phyloP scores from a whole-genome alignment of 2,113 vertebrate species.

The Balaeniceps rex region DNA sequence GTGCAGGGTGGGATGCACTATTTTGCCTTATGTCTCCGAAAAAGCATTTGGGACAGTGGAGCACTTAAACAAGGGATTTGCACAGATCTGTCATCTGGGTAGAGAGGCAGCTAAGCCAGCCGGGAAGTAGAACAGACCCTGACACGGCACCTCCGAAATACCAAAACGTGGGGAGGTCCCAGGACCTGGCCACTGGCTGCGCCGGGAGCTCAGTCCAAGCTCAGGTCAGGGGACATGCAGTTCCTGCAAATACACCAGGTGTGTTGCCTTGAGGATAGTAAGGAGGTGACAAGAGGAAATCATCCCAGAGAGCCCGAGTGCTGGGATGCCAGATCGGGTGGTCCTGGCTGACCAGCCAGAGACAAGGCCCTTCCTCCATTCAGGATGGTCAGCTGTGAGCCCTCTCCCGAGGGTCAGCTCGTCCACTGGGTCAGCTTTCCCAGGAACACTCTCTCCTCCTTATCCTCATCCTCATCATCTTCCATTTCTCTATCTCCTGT shows the following conservation, averaged over 20 bases:
- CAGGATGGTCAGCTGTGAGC: not conserved
- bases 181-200: not conserved
- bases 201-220: not conserved
- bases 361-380: not conserved
- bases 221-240: not conserved
- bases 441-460: not conserved
- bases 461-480: too few species aligned
- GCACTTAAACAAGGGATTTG: not conserved
- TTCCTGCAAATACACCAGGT: not conserved
- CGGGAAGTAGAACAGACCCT: not conserved
- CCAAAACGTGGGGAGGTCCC: fast-evolving
- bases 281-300: not conserved
- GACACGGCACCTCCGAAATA: fast-evolving
- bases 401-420: not conserved
- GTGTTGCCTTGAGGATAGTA: not conserved
- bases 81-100: not conserved
- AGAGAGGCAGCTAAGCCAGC: not conserved
- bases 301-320: fast-evolving
- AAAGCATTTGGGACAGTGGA: not conserved
- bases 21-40: not conserved
- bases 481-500: not conserved
- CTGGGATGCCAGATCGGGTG: not conserved
- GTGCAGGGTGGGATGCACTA: not conserved
- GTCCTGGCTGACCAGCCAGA: not conserved
- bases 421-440: not conserved